phyloP scores from a whole-genome alignment of 2,888 invertebrate species.

The Lottia scabra region DNA sequence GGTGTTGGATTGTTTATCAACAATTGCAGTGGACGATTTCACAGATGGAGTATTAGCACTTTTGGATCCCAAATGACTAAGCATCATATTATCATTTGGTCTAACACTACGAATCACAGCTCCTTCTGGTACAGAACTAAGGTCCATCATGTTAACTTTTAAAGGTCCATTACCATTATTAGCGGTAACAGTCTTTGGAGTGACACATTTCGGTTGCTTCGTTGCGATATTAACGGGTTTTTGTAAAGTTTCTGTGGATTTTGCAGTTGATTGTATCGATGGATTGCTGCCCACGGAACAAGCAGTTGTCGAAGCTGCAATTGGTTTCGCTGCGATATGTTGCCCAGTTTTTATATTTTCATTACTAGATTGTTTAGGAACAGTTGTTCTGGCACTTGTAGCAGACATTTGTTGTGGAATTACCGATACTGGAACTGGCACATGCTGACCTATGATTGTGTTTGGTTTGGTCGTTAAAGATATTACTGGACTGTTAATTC shows the following conservation, averaged over 20 bases:
- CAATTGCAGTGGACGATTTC: neutral
- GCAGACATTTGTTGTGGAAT: neutral
- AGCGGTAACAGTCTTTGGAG: neutral
- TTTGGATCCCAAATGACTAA: neutral
- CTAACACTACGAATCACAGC: neutral
- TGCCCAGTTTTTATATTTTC: neutral
- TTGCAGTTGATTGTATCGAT: neutral
- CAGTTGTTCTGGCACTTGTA: neutral
- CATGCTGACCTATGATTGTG: neutral
- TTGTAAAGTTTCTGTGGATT: neutral
- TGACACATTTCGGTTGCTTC: neutral
- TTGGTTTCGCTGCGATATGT: neutral
- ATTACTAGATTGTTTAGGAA: neutral
- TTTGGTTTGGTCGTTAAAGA: neutral
- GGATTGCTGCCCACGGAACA: neutral
- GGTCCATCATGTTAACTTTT: neutral
- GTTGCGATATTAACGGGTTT: too few species aligned
- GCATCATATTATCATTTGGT: neutral
- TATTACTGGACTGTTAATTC: neutral
- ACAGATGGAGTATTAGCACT: neutral
- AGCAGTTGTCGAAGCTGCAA: neutral
- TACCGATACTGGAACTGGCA: neutral
- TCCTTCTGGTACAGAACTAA: neutral
- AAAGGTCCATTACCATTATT: neutral
- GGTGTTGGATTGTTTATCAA: neutral